Evolutionary conservation across 1,140 invertebrate species (phyloP).

Genomic region (Pseudomyrmex concolor): DNA sequence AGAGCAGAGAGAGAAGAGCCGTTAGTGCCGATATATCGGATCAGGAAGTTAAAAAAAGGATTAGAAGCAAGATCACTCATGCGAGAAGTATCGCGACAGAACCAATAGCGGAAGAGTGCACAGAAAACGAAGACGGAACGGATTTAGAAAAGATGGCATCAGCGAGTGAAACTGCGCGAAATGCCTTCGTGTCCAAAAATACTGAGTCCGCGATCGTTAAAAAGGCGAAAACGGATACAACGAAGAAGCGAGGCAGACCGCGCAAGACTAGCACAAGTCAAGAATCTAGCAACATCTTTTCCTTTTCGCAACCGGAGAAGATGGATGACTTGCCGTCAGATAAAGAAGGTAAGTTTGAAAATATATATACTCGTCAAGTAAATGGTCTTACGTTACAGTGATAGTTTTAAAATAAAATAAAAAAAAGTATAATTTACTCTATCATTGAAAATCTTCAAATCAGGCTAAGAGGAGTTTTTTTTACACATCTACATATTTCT

Average conservation of each 20-base stretch:
- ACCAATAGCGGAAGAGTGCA: constrained; percentile 71
- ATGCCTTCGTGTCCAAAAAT: constrained; percentile 61
- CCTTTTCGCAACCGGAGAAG: constrained; percentile 74
- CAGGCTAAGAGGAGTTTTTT: neutral
- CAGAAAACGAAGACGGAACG: neutral
- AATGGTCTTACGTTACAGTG: neutral
- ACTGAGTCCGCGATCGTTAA: constrained; percentile 52
- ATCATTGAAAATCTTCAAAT: neutral
- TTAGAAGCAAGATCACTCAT: constrained; percentile 40
- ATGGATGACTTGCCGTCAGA: constrained; percentile 46
- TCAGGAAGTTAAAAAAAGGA: constrained; percentile 49
- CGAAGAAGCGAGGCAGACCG: constrained; percentile 62
- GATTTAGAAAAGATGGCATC: neutral
- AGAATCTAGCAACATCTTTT: constrained; percentile 60
- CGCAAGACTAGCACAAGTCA: constrained; percentile 60
- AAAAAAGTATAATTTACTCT: neutral
- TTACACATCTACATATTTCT: neutral
- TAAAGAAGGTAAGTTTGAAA: constrained; percentile 59
- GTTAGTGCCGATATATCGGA: constrained; percentile 72
- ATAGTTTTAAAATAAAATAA: neutral
- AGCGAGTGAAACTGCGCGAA: neutral
- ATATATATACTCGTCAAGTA: neutral
- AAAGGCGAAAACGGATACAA: neutral
- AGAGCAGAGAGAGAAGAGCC: constrained; percentile 72
- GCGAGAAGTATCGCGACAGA: constrained; percentile 63